A percentile compares a stretch with the other conserved stretches of the same genome.
These are phyloP conservation scores for Dolichoris vasculosae DNA, from an alignment of 1,140 invertebrate genomes.

Conservation along the genomic window DNA sequence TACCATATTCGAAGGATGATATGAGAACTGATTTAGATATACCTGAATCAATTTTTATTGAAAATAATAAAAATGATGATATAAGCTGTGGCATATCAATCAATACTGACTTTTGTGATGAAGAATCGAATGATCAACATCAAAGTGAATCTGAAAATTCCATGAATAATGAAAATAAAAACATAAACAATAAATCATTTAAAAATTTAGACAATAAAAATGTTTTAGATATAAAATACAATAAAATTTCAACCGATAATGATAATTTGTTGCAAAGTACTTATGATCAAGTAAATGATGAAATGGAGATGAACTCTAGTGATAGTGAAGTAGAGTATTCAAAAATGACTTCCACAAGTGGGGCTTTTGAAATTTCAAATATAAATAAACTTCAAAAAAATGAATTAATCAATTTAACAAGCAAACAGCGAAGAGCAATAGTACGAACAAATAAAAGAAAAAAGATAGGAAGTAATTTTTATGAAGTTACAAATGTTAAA, in stretches of 20 bases:
- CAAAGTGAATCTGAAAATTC: conserved; percentile 53
- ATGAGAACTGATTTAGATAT: conserved; percentile 70
- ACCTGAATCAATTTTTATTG: conserved; percentile 32
- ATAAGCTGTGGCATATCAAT: conserved; percentile 27
- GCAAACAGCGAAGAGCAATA: conserved; percentile 84
- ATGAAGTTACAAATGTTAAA: conserved; percentile 94
- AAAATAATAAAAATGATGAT: conserved; percentile 33
- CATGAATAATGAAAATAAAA: conserved; percentile 19
- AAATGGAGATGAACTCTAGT: conserved; percentile 67
- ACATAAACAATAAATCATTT: conserved; percentile 43
- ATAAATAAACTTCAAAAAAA: conserved; percentile 63
- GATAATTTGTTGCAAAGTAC: conserved; percentile 68
- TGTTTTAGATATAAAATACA: conserved; percentile 42
- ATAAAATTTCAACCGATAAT: conserved; percentile 56
- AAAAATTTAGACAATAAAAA: conserved; percentile 56
- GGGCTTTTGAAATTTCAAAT: conserved; percentile 77
- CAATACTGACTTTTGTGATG: conserved; percentile 53
- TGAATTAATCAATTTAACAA: conserved; percentile 78
- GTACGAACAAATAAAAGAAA: conserved; percentile 86
- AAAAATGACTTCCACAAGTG: conserved; percentile 76
- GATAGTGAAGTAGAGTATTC: conserved; percentile 67
- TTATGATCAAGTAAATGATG: conserved; percentile 67
- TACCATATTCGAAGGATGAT: conserved; percentile 82
- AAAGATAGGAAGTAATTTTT: conserved; percentile 95
- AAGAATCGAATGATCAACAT: conserved; percentile 60